These are phyloP conservation scores for Scomber japonicus DNA, from an alignment of 2,113 vertebrate species.

Conservation along the genomic window DNA sequence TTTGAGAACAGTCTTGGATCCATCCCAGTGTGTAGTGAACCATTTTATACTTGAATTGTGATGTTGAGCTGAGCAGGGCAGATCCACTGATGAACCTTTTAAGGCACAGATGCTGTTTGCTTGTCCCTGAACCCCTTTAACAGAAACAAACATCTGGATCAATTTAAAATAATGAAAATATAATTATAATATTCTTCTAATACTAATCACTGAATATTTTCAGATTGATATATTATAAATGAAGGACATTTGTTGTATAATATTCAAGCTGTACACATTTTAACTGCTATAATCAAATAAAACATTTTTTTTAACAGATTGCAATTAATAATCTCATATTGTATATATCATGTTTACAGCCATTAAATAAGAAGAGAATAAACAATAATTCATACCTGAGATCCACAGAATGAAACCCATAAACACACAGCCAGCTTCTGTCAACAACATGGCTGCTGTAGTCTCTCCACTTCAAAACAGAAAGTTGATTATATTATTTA, in stretches of 20 bases:
- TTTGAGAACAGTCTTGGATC: fast-evolving
- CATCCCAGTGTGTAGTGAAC: background rate
- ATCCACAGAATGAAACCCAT: conserved; percentile 4
- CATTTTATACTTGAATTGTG: background rate
- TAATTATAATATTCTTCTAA: too few species aligned
- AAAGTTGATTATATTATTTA: too few species aligned
- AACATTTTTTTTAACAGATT: too few species aligned
- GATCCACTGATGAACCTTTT: conserved; percentile 39
- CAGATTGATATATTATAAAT: too few species aligned
- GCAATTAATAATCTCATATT: too few species aligned
- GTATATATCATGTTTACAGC: too few species aligned
- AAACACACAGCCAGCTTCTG: background rate
- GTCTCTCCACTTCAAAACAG: background rate
- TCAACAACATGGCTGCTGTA: conserved; percentile 14
- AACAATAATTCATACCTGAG: conserved; percentile 26
- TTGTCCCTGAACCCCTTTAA: conserved; percentile 21
- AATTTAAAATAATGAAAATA: too few species aligned
- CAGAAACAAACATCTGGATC: background rate
- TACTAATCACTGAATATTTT: too few species aligned
- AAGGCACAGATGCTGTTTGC: conserved; percentile 18
- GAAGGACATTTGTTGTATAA: too few species aligned
- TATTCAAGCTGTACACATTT: too few species aligned
- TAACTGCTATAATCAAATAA: too few species aligned
- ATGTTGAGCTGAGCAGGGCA: background rate
- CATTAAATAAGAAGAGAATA: too few species aligned